Percentiles rank a stretch among this genome's conserved stretches.
Evolutionary conservation across 2,797 vertebrate species (phyloP).

Genomic region (Xenentodon cancila): DNA sequence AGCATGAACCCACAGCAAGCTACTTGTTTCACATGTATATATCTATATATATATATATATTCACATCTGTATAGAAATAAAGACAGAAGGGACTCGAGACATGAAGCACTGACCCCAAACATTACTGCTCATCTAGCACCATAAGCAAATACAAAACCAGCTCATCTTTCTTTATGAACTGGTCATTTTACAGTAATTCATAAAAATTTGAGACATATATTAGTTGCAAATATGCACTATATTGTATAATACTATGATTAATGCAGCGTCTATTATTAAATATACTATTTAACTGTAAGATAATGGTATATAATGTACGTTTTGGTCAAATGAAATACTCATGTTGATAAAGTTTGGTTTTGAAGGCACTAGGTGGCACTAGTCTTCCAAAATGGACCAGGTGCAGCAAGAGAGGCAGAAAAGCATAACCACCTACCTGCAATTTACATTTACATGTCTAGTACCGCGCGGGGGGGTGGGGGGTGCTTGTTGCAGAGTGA

Average conservation of each 20-base stretch:
- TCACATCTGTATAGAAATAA: too few species aligned
- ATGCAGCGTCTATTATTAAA: not conserved
- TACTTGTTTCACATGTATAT: conserved; percentile 21
- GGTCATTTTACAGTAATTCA: not conserved
- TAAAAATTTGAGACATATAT: too few species aligned
- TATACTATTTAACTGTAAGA: too few species aligned
- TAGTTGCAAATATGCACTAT: not conserved
- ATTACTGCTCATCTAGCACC: conserved; percentile 11
- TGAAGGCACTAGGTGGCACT: conserved; percentile 78
- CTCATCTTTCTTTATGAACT: conserved; percentile 16
- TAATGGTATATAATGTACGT: too few species aligned
- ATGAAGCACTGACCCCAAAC: conserved; percentile 20
- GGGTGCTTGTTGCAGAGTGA: conserved; percentile 53
- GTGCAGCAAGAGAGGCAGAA: conserved; percentile 40
- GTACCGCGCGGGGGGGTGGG: conserved; percentile 52
- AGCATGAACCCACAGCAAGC: conserved; percentile 33
- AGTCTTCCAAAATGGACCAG: conserved; percentile 62
- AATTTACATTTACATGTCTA: conserved; percentile 75
- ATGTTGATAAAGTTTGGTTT: conserved; percentile 2
- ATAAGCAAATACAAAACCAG: conserved; percentile 12
- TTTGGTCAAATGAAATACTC: too few species aligned
- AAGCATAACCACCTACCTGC: conserved; percentile 74
- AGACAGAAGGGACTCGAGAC: too few species aligned
- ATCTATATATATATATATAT: too few species aligned
- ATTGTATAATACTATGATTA: conserved; percentile 8